Conservation (phyloP, 2,113 vertebrate genomes). For the Corydoras sp. region DNA sequence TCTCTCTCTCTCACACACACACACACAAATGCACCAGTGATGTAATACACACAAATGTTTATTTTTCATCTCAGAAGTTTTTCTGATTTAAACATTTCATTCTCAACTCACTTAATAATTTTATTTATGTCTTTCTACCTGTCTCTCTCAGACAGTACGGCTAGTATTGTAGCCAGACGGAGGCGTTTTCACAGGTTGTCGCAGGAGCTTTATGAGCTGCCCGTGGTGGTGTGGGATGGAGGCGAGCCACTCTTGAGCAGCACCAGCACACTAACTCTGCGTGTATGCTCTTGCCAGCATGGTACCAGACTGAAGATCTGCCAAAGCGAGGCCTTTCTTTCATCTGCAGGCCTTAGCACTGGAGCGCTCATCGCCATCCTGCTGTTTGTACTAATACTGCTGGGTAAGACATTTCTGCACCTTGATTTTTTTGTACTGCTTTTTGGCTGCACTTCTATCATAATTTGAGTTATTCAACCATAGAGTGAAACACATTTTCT, state of each 20-base stretch:
- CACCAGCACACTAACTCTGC: conserved; percentile 76
- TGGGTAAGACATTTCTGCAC: conserved; percentile 63
- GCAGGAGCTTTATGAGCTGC: conserved; percentile 77
- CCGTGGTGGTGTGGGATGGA: conserved; percentile 74
- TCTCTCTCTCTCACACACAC: conserved; percentile 6
- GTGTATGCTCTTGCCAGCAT: conserved; percentile 77
- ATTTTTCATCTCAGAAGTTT: too few relatives aligned
- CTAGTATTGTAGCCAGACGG: conserved; percentile 70
- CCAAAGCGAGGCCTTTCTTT: conserved; percentile 77
- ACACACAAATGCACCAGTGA: too few relatives aligned
- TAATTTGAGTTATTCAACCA: too few relatives aligned
- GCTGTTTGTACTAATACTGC: conserved; percentile 78
- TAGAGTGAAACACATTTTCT: too few relatives aligned
- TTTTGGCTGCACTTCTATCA: too few relatives aligned
- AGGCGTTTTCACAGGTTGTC: conserved; percentile 71
- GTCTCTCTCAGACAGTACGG: conserved; percentile 68
- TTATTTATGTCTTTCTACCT: conserved; percentile 32
- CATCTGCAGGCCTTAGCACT: conserved; percentile 78
- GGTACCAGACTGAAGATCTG: conserved; percentile 71
- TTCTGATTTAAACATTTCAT: too few relatives aligned
- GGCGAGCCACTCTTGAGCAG: conserved; percentile 78
- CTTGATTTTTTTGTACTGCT: too few relatives aligned
- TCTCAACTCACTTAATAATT: too few relatives aligned
- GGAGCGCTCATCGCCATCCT: conserved; percentile 82
- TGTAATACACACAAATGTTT: too few relatives aligned